Base-by-base conservation (phyloP, 2,113 vertebrate genomes). In the Sorex araneus region DNA sequence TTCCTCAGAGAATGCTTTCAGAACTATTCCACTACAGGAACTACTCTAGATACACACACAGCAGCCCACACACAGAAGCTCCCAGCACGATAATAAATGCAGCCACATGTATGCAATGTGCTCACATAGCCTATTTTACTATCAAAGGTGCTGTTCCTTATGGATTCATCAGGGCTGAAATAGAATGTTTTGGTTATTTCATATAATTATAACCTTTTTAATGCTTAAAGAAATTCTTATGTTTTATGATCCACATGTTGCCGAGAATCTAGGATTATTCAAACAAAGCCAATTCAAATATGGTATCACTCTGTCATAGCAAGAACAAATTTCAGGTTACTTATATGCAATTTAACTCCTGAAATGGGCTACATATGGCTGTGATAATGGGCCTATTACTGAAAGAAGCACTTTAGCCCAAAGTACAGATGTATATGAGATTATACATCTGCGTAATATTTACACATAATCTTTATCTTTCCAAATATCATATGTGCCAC, bases 251-350 rank as follows among this genome's bases (percentile, higher is more conserved):
- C 66, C 89, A 96, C 83, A 75, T 75, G 92, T 94, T 97, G 83
- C 79, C 89, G 47, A 81, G 79, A 96, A 96, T 81, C 83, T 97
- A 97, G 98, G 97, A 91, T 97, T 97, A 97, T 96, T 94, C 95
- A 98, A 96, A 97, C 97, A 97, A 94, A 97, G 93, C 57, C 63
- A 96, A 90, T 47, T 95, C 95, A 96, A 90, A 97, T 1, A n/a
- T 95, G 45, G 88, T 94, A 97, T 94, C 88, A 97, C 66, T 70
- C 54, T 47, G 87, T 76, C 34, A 64, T 91, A 71, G 23, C 73
- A 96, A 95, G 80, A 97, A 93, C 91, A 96, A 91, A 96, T 95
- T 97, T 71, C 74, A 97, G 92, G 74, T 97, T 89, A 95, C 80
- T 94, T 97, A 80, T 84, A 95, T 86, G 91, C 92, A 96, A 96